These are phyloP conservation scores for mouse (Mus musculus) DNA, from an alignment of 2,113 vertebrate species.

Conservation along the genomic window GRCm39 chr1:131796501-131797000, in stretches of 20 bases:
- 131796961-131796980: background rate
- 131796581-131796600: constrained; percentile 16
- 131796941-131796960: background rate
- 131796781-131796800: background rate
- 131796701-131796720: constrained; percentile 17
- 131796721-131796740: background rate
- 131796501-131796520: background rate
- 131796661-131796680: constrained; percentile 26
- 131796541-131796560: background rate
- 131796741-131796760: background rate
- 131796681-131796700: constrained; percentile 29
- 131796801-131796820: too few species aligned
- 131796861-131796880: background rate
- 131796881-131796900: background rate
- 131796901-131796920: background rate
- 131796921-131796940: background rate
- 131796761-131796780: background rate
- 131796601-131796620: background rate
- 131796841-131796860: background rate
- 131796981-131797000: background rate
- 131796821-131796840: background rate
- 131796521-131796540: constrained; percentile 16
- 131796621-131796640: background rate
- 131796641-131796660: constrained; percentile 24
- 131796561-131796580: constrained; percentile 47